Evolutionary conservation across 1,140 invertebrate genomes (phyloP).

Genomic region (Drosophila varians): DNA sequence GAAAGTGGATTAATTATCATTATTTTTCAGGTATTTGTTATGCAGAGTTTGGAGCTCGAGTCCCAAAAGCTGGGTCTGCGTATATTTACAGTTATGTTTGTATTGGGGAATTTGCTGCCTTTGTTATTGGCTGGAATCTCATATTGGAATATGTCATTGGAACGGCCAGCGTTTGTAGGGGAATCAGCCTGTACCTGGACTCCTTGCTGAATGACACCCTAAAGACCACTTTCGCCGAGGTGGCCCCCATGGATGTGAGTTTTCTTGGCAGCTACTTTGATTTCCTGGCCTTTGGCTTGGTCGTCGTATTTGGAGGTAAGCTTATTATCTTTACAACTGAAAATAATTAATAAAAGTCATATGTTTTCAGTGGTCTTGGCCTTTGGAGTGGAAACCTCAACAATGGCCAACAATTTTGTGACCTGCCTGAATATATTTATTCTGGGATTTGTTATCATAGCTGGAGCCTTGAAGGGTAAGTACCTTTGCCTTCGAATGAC

Average conservation of each 20-base stretch:
- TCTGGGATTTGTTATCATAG: conserved; percentile 92
- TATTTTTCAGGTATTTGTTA: conserved; percentile 88
- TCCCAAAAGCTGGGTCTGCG: conserved; percentile 93
- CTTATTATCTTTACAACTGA: neutral
- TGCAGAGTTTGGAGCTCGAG: conserved; percentile 94
- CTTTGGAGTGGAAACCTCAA: conserved; percentile 93
- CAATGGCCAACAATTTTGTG: conserved; percentile 92
- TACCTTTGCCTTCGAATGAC: neutral
- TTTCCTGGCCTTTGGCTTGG: conserved; percentile 87
- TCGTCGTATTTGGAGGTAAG: conserved; percentile 86
- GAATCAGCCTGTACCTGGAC: conserved; percentile 91
- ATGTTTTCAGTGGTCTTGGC: conserved; percentile 85
- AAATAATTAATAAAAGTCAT: no score
- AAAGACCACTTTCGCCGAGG: conserved; percentile 75
- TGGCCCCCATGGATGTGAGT: conserved; percentile 85
- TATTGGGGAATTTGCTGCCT: conserved; percentile 92
- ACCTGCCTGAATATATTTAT: conserved; percentile 93
- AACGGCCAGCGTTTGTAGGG: conserved; percentile 92
- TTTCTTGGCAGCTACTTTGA: conserved; percentile 88
- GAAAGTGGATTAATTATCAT: neutral
- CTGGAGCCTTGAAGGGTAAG: conserved; percentile 90
- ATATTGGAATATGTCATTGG: conserved; percentile 96
- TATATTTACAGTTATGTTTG: conserved; percentile 96
- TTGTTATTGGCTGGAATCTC: conserved; percentile 94
- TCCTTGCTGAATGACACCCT: conserved; percentile 85